Base-by-base conservation (phyloP, 2,888 invertebrate genomes). In the Cartodere bifasciata region DNA sequence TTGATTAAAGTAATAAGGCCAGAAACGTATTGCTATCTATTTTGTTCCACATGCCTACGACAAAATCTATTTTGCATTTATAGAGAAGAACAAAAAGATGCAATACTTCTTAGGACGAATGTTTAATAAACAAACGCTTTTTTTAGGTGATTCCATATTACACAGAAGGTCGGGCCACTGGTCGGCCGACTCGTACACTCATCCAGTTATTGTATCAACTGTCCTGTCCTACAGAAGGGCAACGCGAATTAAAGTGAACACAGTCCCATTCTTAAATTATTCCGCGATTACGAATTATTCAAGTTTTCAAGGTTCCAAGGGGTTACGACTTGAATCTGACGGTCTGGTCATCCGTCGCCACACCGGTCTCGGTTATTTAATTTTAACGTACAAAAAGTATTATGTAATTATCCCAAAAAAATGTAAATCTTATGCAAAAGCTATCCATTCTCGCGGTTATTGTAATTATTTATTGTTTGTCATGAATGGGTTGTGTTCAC, bases 111-210 rank as follows among this genome's bases (percentile, higher is more conserved):
- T n/a, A n/a, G n/a, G n/a, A n/a, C n/a, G n/a, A n/a, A n/a, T n/a
- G n/a, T n/a, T n/a, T n/a, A n/a, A n/a, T n/a, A n/a, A n/a, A n/a
- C n/a, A n/a, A n/a, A n/a, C n/a, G n/a, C n/a, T n/a, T n/a, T n/a
- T n/a, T n/a, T n/a, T n/a, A n/a, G n/a, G n/a, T n/a, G n/a, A n/a
- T n/a, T 31, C 59, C 68, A 0, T 73, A 73, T 48, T 51, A 69
- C 15, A 52, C 56, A 3, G 62, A 64, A 43, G 70, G 70, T 21
- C 50, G 60, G 16, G 61, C 64, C 62, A 56, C 62, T 20, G 67
- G 67, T n/a, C 47, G 67, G 20, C 67, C 67, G 4, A 63, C 64
- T 2, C 50, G 67, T 35, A 65, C 67, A 2, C 39, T 67, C 10
- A 60, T 65, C 12, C 61, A 65, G 38, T 58, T 67, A 13, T 40